Evolutionary conservation across 37 sponge, comb jelly and placozoan species (phyloP).

Genomic region (Chondrilla cf. caribensis): DNA sequence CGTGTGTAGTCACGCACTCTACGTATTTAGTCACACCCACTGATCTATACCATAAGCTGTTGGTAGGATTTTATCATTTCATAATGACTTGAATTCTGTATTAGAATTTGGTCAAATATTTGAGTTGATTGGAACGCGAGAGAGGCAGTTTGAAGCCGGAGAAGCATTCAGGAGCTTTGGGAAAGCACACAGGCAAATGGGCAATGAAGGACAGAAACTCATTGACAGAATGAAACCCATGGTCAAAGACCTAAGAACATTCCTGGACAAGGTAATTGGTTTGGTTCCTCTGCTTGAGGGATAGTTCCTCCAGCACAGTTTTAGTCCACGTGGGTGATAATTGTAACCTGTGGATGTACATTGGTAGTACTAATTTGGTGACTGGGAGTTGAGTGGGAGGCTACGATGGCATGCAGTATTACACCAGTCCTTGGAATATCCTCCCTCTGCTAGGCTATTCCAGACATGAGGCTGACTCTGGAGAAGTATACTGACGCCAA

Average conservation of each 20-base stretch:
- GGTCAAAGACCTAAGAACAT: constrained; percentile 79
- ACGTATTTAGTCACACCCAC: not conserved
- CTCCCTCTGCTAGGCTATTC: constrained; percentile 76
- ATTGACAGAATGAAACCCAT: constrained; percentile 64
- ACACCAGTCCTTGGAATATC: too few relatives aligned
- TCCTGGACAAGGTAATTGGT: constrained; percentile 70
- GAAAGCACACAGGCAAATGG: constrained; percentile 76
- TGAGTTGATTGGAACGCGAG: constrained; percentile 69
- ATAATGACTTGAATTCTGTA: not conserved
- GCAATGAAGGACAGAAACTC: constrained; percentile 68
- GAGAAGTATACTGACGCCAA: constrained; percentile 93
- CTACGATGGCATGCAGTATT: too few relatives aligned
- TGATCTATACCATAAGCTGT: not conserved
- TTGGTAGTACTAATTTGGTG: too few relatives aligned
- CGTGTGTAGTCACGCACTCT: too few relatives aligned
- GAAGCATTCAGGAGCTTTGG: constrained; percentile 90
- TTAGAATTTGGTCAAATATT: constrained; percentile 82
- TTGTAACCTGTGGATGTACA: not conserved
- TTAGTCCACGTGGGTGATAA: too few relatives aligned
- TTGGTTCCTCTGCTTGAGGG: not conserved
- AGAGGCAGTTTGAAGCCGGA: constrained; percentile 78
- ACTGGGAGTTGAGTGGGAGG: too few relatives aligned
- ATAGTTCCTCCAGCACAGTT: too few relatives aligned
- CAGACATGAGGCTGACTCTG: constrained; percentile 89
- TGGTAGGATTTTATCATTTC: not conserved